Base-by-base conservation (phyloP, 2,888 invertebrate genomes). In the Ennomos quercinarius region DNA sequence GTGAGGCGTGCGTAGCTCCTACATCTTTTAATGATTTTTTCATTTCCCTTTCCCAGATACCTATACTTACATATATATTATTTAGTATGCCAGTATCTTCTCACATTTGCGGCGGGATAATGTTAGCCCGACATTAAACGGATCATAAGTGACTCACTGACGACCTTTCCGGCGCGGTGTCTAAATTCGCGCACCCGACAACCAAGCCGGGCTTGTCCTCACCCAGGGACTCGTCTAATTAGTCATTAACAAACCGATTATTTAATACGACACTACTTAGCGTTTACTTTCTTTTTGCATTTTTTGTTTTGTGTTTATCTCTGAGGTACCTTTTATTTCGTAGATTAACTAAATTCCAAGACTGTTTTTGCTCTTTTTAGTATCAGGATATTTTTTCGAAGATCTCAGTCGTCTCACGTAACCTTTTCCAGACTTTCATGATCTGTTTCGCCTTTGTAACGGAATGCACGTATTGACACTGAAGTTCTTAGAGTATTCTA, bases 111-210 rank as follows among this genome's bases (percentile, higher is more conserved):
- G 49, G 49, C 43, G 42, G 61, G 61, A 53, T 62, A 57, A 57
- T 57, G 55, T 64, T 61, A 59, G 60, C 40, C 52, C 54, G 63
- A 40, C 52, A 62, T 68, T 61, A 60, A 62, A 55, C 59, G 71
- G 56, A 78, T 80, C 76, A 77, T 77, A 73, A 57, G 67, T 89
- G 89, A 90, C 71, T 90, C 89, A 89, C 73, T 64, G 66, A 54
- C 83, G 87, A 87, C 86, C 88, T 89, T 89, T 89, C 74, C 80
- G 64, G 80, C 74, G 70, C 80, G 64, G 80, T 73, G 70, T 85
- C 88, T 90, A 89, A 89, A 86, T 91, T 89, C 77, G 87, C 86
- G 73, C 81, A 78, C 82, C 82, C 83, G 86, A 85, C 84, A 86
- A 85, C 83, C 86, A 76, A 66, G 41, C 57, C 64, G 27, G 6